Evolutionary conservation across 2,797 vertebrate species (phyloP).

Genomic region (Siniperca undulata): DNA sequence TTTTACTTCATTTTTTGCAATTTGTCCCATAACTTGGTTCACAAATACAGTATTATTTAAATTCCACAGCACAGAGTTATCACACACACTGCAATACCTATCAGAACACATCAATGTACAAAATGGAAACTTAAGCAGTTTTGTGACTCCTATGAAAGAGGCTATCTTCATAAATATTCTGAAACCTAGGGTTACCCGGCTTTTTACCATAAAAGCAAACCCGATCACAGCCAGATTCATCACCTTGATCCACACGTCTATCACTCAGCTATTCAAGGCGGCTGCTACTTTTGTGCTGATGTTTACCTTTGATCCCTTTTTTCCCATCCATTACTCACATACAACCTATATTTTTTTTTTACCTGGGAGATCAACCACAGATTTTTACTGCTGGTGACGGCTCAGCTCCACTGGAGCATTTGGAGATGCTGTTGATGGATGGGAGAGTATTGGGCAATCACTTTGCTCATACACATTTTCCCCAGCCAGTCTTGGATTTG

Average conservation of each 20-base stretch:
- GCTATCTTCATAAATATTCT: conserved; percentile 36
- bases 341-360: conserved; percentile 30
- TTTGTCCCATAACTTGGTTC: neutral
- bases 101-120: conserved; percentile 38
- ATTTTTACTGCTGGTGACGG: conserved; percentile 42
- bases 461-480: conserved; percentile 46
- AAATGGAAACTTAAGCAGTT: conserved; percentile 26
- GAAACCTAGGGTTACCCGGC: conserved; percentile 27
- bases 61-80: neutral
- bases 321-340: conserved; percentile 35
- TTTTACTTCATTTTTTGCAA: neutral
- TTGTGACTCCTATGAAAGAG: conserved; percentile 30
- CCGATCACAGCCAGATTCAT: conserved; percentile 26
- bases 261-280: conserved; percentile 22
- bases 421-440: conserved; percentile 62
- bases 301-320: conserved; percentile 47
- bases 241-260: conserved; percentile 25
- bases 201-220: conserved; percentile 49
- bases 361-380: conserved; percentile 27
- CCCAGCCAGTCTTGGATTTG: conserved; percentile 34
- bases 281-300: conserved; percentile 31
- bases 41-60: conserved; percentile 9
- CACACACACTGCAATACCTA: conserved; percentile 8
- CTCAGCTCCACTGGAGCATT: conserved; percentile 52
- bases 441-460: conserved; percentile 42